Percentiles rank a stretch among this genome's conserved stretches.
Evolutionary conservation across 2,888 invertebrate species (phyloP).

Genomic region (Nasonovia ribisnigri): DNA sequence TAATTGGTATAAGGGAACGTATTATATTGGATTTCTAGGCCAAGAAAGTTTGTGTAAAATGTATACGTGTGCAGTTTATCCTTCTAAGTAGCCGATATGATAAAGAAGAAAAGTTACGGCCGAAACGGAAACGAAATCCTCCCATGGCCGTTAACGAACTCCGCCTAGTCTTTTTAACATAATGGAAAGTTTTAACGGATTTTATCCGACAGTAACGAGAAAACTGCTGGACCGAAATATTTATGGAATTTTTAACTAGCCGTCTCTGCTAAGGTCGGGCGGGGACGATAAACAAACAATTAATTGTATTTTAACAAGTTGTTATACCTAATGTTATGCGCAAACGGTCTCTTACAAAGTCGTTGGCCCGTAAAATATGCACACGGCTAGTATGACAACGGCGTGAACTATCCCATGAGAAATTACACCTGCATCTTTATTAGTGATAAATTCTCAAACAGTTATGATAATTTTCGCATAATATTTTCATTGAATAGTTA

Average conservation of each 20-base stretch:
- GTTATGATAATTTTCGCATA: background rate
- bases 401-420: constrained; percentile 24
- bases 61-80: constrained; percentile 47
- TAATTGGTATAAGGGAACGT: constrained; percentile 14
- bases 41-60: constrained; percentile 61
- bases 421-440: constrained; percentile 18
- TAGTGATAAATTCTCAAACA: constrained; percentile 14
- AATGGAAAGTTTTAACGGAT: constrained; percentile 61
- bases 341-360: constrained; percentile 39
- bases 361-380: constrained; percentile 46
- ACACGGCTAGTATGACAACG: background rate
- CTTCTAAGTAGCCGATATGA: constrained; percentile 30
- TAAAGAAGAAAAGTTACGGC: constrained; percentile 21
- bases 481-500: background rate
- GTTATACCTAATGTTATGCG: constrained; percentile 26
- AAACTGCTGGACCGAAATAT: constrained; percentile 61
- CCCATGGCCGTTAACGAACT: constrained; percentile 54
- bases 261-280: background rate
- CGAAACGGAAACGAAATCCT: constrained; percentile 39
- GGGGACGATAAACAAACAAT: constrained; percentile 49
- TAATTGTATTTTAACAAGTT: constrained; percentile 62
- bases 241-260: constrained; percentile 64
- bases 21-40: constrained; percentile 15
- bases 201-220: constrained; percentile 49
- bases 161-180: constrained; percentile 46